Evolutionary conservation across 2,113 vertebrate species (phyloP), one percentile per base, ranked within the genome.

Genomic region (Chaenocephalus aceratus): DNA sequence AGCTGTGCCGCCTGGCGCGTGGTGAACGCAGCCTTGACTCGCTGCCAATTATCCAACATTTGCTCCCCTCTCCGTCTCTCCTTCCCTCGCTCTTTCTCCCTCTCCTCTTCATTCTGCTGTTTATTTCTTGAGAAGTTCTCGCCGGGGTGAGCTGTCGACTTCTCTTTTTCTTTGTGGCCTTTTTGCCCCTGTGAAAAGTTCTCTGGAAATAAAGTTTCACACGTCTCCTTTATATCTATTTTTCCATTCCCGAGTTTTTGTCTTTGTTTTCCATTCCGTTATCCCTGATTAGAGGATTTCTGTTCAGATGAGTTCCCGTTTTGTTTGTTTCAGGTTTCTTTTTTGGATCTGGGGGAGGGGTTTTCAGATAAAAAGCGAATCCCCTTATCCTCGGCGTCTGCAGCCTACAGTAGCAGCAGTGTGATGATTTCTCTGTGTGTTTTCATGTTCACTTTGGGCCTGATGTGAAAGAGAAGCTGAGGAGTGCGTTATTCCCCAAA

Each of bases 1-100:
- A 98, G 98, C 98, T 99, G 98, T 97, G 97, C 97, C 94, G 97
- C 96, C 97, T 98, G 97, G 96, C 96, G 96, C 95, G 96, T 92
- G 94, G 91, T 94, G 94, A 94, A 92, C 90, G 88, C 94, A 96
- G 96, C 96, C 96, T 96, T 76, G 91, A 95, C 85, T 96, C 95
- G 94, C 95, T 97, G 95, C 96, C 96, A 98, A 97, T 95, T 98
- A 94, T 97, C 95, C 96, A 94, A 97, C 97, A 96, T 96, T 96
- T 91, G 89, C 91, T 89, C 88, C 87, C 86, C 85, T 77, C 88
- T 34, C 95, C 93, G 44, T 79, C 62, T 80, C 82, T 58, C 79
- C 82, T 76, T 62, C 78, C 82, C 69, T 48, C 73, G 49, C 61
- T 84, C 80, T 63, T 74, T 71, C 77, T 87, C 77, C 59, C 85